These are phyloP conservation scores for Liparis tanakae DNA, from an alignment of 2,797 vertebrate genomes.

Conservation along the genomic window DNA sequence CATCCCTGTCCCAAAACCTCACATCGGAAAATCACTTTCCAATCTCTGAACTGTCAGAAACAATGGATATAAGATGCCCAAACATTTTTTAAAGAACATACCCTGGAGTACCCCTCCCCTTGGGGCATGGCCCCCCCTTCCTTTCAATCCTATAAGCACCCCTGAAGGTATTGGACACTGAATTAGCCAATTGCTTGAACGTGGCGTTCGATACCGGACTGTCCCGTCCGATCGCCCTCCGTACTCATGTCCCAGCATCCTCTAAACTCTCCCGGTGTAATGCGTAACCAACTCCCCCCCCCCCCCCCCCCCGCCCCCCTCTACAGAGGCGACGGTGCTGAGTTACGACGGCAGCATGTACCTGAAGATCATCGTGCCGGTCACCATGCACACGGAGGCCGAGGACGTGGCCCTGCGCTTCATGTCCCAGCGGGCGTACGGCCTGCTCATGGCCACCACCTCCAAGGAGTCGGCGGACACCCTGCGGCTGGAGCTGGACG, in stretches of 20 bases:
- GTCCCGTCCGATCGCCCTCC: neutral
- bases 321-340: conserved; percentile 91
- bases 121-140: too few species aligned
- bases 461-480: conserved; percentile 95
- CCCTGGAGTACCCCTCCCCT: too few species aligned
- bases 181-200: neutral
- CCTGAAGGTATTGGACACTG: too few species aligned
- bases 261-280: neutral
- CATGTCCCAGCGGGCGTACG: conserved; percentile 95
- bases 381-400: conserved; percentile 91
- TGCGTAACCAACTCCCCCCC: neutral
- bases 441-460: conserved; percentile 94
- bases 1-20: too few species aligned
- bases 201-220: neutral
- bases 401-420: conserved; percentile 94
- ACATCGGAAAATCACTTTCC: too few species aligned
- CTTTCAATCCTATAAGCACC: too few species aligned
- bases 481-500: conserved; percentile 93
- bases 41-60: too few species aligned
- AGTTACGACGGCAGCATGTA: conserved; percentile 98
- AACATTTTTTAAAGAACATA: too few species aligned
- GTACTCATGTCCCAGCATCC: neutral
- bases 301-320: neutral
- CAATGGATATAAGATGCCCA: too few species aligned
- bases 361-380: conserved; percentile 92